A percentile compares a stretch with the other conserved stretches of the same genome.
Conservation (phyloP, 2,888 invertebrate species). For the Tetrapedia diversipes region DNA sequence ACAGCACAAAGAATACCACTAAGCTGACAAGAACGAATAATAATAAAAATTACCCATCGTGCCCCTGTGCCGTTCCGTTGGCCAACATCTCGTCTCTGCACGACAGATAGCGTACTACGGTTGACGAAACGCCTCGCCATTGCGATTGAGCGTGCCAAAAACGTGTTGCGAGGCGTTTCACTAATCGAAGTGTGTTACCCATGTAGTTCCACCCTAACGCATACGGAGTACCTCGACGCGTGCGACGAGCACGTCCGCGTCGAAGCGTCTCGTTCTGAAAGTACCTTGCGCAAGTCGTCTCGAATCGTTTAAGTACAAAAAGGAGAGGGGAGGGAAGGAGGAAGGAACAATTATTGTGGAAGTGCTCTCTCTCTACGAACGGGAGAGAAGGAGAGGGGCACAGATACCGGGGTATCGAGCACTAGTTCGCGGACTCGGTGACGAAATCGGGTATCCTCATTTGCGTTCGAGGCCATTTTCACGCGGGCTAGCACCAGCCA, state of each 20-base stretch:
- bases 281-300: conserved; percentile 71
- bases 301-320: conserved; percentile 72
- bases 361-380: conserved; percentile 46
- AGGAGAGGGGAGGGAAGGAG: neutral
- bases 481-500: conserved; percentile 26
- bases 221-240: conserved; percentile 39
- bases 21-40: too few species aligned
- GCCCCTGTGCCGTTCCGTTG: too few species aligned
- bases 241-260: conserved; percentile 39
- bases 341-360: neutral
- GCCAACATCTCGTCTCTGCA: too few species aligned
- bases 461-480: conserved; percentile 32
- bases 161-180: too few species aligned
- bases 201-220: too few species aligned
- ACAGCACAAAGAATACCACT: too few species aligned
- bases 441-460: conserved; percentile 37
- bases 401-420: conserved; percentile 46
- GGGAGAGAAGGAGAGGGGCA: too few species aligned
- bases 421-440: conserved; percentile 50
- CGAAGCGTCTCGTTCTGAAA: conserved; percentile 66
- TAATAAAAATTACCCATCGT: too few species aligned
- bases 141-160: too few species aligned
- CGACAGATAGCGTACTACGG: too few species aligned
- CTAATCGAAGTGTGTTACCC: too few species aligned
- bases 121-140: too few species aligned